Percentiles rank a stretch among this genome's conserved stretches.
Evolutionary conservation across 2,888 invertebrate genomes (phyloP).

Genomic region (Drosophila histrio): DNA sequence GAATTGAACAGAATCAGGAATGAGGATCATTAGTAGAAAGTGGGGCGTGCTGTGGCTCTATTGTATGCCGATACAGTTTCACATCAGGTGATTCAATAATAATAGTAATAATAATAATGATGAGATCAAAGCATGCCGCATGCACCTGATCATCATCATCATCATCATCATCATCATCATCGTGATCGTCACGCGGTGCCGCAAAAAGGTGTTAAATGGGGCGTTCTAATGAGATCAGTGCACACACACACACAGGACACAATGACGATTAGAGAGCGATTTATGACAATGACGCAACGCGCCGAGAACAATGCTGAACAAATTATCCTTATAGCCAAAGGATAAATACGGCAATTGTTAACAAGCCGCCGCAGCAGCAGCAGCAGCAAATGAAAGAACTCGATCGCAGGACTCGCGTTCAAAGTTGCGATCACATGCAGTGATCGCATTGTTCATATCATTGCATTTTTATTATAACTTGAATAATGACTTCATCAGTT

Average conservation of each 20-base stretch:
- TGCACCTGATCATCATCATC: conserved; percentile 49
- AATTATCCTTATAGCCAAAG: conserved; percentile 10
- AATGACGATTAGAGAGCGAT: conserved; percentile 54
- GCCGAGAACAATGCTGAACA: conserved; percentile 28
- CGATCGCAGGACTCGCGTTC: conserved; percentile 21
- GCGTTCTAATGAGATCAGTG: conserved; percentile 82
- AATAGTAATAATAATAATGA: no score
- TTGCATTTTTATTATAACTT: conserved; percentile 11
- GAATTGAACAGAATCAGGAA: conserved; percentile 36
- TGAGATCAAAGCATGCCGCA: conserved; percentile 41
- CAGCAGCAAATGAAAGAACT: conserved; percentile 11
- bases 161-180: no score
- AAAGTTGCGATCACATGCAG: conserved; percentile 1
- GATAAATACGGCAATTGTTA: conserved; percentile 31
- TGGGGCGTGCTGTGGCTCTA: conserved; percentile 39
- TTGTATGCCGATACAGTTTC: conserved; percentile 21
- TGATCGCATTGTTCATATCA: conserved; percentile 19
- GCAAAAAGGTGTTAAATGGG: conserved; percentile 82
- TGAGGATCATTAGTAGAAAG: conserved; percentile 53
- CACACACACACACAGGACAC: conserved; percentile 39
- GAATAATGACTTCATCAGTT: conserved; percentile 58
- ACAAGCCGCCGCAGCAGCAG: conserved; percentile 29
- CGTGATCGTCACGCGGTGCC: conserved; percentile 39
- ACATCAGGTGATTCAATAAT: conserved; percentile 20
- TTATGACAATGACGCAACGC: conserved; percentile 44